Base-by-base conservation (phyloP, 2,113 vertebrate species). In the Tretioscincus oriximinensis region DNA sequence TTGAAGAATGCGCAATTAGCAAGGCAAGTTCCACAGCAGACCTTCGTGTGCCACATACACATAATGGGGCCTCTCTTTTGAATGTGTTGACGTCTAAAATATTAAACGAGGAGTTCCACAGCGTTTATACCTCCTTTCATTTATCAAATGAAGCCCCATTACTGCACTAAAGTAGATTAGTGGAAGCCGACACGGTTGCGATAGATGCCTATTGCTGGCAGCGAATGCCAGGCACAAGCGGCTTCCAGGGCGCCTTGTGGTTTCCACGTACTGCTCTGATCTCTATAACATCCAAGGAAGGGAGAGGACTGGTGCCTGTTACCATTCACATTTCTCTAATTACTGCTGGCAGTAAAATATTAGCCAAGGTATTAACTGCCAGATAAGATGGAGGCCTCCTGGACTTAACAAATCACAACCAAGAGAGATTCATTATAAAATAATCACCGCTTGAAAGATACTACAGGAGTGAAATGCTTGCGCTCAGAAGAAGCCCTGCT, bases 281-380 rank as follows among this genome's bases (percentile, higher is more conserved):
- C 80, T 60, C 20, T 76, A 49, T 73, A 77, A 49, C 73, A 21
- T 68, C 58, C 0, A 0, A 60, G 74, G 81, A 85, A 0, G 0
- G 79, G 81, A 85, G 49, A 70, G 16, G 31, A 77, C 16, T 63
- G 69, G n/a, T 68, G 65, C 80, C 84, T 87, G 80, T 45, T 54
- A 65, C 51, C 51, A 82, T 78, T 79, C 79, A 69, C 26, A 84
- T 76, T 71, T 71, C 73, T 87, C 81, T 84, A 83, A 88, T 81
- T 82, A 76, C 85, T 26, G 41, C 8, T 87, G 85, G 88, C 77
- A 87, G 81, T 70, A 84, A 88, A 90, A 85, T 84, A 87, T 65
- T 54, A 72, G 72, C 67, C 45, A 68, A 61, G 28, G 73, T 41
- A 70, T 47, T 81, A 80, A 73, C 28, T 64, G 21, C 28, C 65